These are phyloP conservation scores for Salvator merianae DNA, from an alignment of 2,113 vertebrate genomes.

Conservation along the genomic window DNA sequence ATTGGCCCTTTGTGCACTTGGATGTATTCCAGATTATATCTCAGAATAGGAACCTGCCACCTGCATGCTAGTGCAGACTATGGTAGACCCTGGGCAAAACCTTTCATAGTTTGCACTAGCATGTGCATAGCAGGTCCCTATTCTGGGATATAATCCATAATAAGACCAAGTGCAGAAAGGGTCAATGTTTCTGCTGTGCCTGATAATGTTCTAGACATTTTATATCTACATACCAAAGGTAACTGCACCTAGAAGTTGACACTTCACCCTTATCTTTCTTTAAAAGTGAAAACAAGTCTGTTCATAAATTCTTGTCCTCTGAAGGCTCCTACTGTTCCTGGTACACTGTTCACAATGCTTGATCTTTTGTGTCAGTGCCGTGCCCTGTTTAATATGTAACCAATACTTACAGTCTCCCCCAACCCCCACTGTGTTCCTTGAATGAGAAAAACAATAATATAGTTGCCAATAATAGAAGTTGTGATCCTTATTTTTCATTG, in stretches of 20 bases:
- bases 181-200: no score
- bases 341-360: constrained; percentile 29
- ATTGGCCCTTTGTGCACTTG: no score
- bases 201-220: no score
- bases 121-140: no score
- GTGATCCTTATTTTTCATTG: neutral
- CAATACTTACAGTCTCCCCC: constrained; percentile 7
- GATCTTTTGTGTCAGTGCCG: constrained; percentile 43
- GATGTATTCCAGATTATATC: no score
- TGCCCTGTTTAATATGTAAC: constrained; percentile 59
- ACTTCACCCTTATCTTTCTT: neutral
- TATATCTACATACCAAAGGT: no score
- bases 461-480: neutral
- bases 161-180: no score
- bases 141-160: no score
- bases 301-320: constrained; percentile 36
- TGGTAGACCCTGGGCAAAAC: no score
- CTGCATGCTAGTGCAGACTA: no score
- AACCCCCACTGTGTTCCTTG: neutral
- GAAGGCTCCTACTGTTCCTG: constrained; percentile 59
- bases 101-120: no score
- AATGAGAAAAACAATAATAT: neutral
- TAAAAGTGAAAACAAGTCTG: constrained; percentile 37
- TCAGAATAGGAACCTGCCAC: no score
- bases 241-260: neutral